Percentiles rank a stretch among this genome's conserved stretches.
phyloP scores from a whole-genome alignment of 2,888 invertebrate species.

The Habroteleia sp. region DNA sequence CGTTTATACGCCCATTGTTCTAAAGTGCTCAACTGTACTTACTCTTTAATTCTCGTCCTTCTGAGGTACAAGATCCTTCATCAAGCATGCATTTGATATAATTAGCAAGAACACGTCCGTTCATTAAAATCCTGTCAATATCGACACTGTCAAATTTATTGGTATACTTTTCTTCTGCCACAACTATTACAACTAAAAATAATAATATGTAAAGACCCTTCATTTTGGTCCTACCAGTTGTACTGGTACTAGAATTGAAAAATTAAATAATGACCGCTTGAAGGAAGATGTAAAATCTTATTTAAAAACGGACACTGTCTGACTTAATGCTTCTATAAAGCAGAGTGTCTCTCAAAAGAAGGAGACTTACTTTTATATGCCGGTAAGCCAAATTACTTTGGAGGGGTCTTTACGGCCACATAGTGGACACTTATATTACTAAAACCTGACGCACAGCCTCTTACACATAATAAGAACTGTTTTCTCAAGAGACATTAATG shows the following conservation, averaged over 20 bases:
- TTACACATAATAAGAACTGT: conserved; percentile 31
- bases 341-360: conserved; percentile 47
- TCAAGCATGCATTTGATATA: conserved; percentile 85
- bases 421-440: conserved; percentile 16
- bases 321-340: conserved; percentile 26
- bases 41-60: conserved; percentile 85
- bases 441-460: conserved; percentile 51
- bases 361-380: conserved; percentile 55
- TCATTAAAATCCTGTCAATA: conserved; percentile 83
- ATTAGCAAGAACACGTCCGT: conserved; percentile 83
- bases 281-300: too few species aligned
- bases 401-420: conserved; percentile 42
- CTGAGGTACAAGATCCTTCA: conserved; percentile 84
- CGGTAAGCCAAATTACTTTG: conserved; percentile 33
- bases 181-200: conserved; percentile 66
- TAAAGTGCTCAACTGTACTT: too few species aligned
- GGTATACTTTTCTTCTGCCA: conserved; percentile 79
- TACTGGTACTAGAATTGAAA: too few species aligned
- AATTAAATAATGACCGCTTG: too few species aligned
- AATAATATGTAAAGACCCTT: conserved; percentile 68
- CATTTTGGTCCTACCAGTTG: too few species aligned
- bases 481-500: conserved; percentile 30
- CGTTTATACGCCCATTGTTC: too few species aligned
- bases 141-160: conserved; percentile 83
- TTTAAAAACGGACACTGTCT: too few species aligned